Base-by-base conservation (phyloP, 2,888 invertebrate genomes). In the Aspidiotus destructor region DNA sequence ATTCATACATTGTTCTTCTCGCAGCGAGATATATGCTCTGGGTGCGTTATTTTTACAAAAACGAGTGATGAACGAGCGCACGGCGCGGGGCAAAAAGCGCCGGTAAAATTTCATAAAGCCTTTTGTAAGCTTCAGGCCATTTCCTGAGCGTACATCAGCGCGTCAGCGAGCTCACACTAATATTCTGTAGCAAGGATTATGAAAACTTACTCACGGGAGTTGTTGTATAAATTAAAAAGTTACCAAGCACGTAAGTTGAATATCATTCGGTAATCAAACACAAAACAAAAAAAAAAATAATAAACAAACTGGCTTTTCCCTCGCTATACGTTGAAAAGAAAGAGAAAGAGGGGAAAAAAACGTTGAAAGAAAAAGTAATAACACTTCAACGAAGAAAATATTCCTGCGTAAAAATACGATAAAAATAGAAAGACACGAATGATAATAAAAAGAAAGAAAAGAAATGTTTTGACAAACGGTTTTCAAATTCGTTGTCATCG, bases 191-290 rank as follows among this genome's bases (percentile, higher is more conserved):
- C 41, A 61, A n/a, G 61, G 61, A 61, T 61, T 61, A 61, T 61
- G 61, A 61, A 61, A 61, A 61, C 61, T 61, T 41, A 61, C 61
- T 61, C 61, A 15, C n/a, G 61, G 61, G 61, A 61, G 42, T 61
- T 61, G 61, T 61, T 61, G 61, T 61, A 61, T 61, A 61, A 44
- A 61, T 61, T 61, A 61, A 61, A 61, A 61, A 61, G n/a, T 61
- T 41, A 61, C 61, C 8, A 44, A 61, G 61, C 61, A 61, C 61
- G 61, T 61, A 44, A 61, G 61, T 61, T 44, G 61, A 61, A 61
- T 61, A 61, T 61, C 61, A 61, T 61, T 61, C 44, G 61, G 41
- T 61, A 44, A 61, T 61, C 61, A 61, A 61, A 44, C 41, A 40
- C 61, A n/a, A 41, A 13, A 60, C 42, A 13, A 41, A 41, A 61